These are phyloP conservation scores for Ammodytes dubius DNA, from an alignment of 2,113 vertebrate species.

Conservation along the genomic window DNA sequence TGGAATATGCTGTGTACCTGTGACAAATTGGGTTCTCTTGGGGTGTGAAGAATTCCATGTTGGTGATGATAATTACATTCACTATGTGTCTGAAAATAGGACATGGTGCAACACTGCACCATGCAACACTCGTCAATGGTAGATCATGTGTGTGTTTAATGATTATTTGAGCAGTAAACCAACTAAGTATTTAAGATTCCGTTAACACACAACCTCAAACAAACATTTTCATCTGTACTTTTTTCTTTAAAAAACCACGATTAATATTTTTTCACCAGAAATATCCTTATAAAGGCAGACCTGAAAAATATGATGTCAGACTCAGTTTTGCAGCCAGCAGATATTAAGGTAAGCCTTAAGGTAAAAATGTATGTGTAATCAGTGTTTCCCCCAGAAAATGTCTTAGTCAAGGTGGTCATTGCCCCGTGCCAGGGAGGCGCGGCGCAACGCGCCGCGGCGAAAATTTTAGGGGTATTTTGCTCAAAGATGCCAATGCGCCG, in stretches of 20 bases:
- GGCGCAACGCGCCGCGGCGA: no score
- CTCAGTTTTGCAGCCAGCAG: conserved; percentile 47
- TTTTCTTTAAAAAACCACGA: conserved; percentile 47
- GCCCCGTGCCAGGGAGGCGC: no score
- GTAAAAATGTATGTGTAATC: conserved; percentile 73
- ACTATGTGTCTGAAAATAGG: conserved; percentile 58
- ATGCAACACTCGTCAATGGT: conserved; percentile 2
- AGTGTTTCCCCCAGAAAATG: no score
- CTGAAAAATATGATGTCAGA: conserved; percentile 70
- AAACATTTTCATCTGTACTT: conserved; percentile 4
- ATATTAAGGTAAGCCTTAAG: conserved; percentile 56
- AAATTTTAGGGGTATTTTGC: no score
- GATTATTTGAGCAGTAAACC: conserved; percentile 7
- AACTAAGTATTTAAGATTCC: neutral
- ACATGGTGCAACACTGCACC: conserved; percentile 28
- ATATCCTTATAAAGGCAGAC: conserved; percentile 64
- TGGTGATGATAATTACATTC: conserved; percentile 54
- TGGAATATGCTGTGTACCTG: conserved; percentile 69
- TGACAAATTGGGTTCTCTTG: conserved; percentile 69
- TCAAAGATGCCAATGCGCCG: no score
- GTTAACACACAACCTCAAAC: neutral
- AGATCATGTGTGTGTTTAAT: conserved; percentile 9
- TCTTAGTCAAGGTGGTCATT: no score
- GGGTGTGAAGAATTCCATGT: conserved; percentile 67
- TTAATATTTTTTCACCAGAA: conserved; percentile 59